Evolutionary conservation across 64 coral and sea anemone genomes (phyloP).

Genomic region (Orbicella faveolata): DNA sequence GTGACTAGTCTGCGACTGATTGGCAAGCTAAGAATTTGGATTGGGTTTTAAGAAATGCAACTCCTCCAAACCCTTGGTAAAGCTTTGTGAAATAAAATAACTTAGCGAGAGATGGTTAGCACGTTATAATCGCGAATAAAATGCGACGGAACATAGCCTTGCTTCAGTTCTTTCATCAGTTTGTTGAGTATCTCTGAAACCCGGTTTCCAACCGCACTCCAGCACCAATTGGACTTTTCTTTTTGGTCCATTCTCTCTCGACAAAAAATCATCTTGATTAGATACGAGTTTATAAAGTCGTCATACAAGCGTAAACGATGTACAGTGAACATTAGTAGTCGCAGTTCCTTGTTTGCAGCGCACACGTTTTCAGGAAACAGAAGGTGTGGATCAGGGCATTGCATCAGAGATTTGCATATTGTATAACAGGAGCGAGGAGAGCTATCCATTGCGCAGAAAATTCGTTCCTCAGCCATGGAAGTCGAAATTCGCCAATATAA

Average conservation of each 20-base stretch:
- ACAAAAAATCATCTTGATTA: conserved; percentile 63
- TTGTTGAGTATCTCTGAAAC: conserved; percentile 31
- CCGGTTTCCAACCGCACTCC: conserved; percentile 24
- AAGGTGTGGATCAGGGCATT: background rate
- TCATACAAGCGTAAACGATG: conserved; percentile 23
- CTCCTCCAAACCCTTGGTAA: too few species aligned
- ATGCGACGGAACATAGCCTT: conserved; percentile 27
- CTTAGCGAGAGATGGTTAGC: background rate
- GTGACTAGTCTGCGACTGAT: too few species aligned
- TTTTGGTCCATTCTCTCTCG: conserved; percentile 17
- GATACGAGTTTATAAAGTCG: conserved; percentile 53
- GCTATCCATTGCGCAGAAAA: conserved; percentile 26
- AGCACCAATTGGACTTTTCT: conserved; percentile 23
- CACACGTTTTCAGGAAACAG: conserved; percentile 7
- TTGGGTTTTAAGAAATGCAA: too few species aligned
- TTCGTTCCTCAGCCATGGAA: conserved; percentile 47
- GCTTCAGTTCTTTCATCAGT: conserved; percentile 15
- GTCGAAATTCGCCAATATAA: conserved; percentile 67
- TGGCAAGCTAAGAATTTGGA: too few species aligned
- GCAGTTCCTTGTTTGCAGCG: conserved; percentile 8
- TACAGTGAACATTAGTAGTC: conserved; percentile 6
- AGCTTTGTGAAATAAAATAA: too few species aligned
- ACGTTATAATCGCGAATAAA: conserved; percentile 53
- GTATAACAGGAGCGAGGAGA: conserved; percentile 39
- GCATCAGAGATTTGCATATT: conserved; percentile 51